A percentile compares a stretch with the other conserved stretches of the same genome.
These are phyloP conservation scores for Lepidurus packardi DNA, from an alignment of 1,140 invertebrate species.

Conservation along the genomic window DNA sequence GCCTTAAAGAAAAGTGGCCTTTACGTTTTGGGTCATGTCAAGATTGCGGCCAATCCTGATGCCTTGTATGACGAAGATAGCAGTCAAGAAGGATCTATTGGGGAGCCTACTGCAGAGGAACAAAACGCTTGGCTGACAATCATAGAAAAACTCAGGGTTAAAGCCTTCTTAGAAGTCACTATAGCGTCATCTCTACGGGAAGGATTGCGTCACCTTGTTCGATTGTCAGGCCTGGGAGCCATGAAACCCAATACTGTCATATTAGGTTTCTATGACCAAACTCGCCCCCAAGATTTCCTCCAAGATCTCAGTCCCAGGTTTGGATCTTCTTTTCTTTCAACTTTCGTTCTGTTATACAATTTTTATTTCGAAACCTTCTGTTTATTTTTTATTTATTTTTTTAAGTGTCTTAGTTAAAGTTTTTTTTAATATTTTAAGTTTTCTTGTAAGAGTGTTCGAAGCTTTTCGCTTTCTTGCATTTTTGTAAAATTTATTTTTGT, in stretches of 20 bases:
- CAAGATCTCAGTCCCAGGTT: conserved; percentile 39
- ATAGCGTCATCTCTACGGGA: conserved; percentile 74
- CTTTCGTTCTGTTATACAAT: no score
- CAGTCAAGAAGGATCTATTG: conserved; percentile 43
- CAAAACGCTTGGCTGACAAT: conserved; percentile 80
- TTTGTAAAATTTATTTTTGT: no score
- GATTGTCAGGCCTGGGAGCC: conserved; percentile 89
- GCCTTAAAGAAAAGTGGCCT: conserved; percentile 97
- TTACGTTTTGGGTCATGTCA: conserved; percentile 89
- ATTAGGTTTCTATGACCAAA: conserved; percentile 79
- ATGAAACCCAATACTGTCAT: conserved; percentile 98
- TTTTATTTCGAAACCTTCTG: no score
- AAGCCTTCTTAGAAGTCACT: conserved; percentile 95
- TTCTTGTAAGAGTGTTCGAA: no score
- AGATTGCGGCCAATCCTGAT: conserved; percentile 46
- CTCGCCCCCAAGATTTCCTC: conserved; percentile 68
- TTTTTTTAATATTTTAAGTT: not conserved
- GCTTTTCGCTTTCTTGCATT: no score
- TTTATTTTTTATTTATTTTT: no score
- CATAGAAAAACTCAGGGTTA: conserved; percentile 67
- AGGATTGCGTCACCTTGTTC: conserved; percentile 85
- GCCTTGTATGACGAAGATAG: not conserved
- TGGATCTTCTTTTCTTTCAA: no score
- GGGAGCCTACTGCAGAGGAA: conserved; percentile 55
- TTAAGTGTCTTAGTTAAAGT: no score